Evolutionary conservation across 2,113 vertebrate species (phyloP).

Genomic region (Cnemophilus loriae): DNA sequence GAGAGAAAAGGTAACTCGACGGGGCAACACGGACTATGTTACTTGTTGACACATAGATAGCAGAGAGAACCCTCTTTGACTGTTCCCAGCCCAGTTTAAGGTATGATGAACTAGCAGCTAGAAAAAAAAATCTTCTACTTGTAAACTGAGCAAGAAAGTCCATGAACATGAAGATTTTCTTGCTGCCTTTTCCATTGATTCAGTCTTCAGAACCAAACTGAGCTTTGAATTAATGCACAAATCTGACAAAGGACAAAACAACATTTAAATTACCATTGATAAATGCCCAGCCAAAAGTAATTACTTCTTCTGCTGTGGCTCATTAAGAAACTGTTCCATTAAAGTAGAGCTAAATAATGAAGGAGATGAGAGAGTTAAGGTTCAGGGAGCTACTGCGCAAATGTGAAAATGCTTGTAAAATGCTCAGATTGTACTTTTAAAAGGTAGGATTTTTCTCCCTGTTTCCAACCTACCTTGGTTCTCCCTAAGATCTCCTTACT

Average conservation of each 20-base stretch:
- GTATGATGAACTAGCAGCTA: neutral
- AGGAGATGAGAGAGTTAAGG: slow-evolving; percentile 10
- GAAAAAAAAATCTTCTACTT: neutral
- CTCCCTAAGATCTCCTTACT: neutral
- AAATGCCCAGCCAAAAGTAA: slow-evolving; percentile 9
- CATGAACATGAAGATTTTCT: neutral
- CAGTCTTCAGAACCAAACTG: neutral
- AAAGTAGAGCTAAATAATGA: slow-evolving; percentile 36
- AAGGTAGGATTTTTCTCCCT: neutral
- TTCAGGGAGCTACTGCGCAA: neutral
- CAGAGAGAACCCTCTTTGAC: neutral
- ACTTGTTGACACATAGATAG: neutral
- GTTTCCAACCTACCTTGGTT: neutral
- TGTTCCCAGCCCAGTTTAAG: neutral
- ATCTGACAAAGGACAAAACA: slow-evolving; percentile 13
- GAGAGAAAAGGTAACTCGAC: neutral
- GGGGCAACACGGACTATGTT: neutral
- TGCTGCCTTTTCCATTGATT: neutral
- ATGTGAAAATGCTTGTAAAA: neutral
- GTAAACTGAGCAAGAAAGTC: neutral
- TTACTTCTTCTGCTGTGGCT: neutral
- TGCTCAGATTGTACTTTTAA: neutral
- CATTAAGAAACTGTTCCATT: slow-evolving; percentile 18
- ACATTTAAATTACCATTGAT: neutral
- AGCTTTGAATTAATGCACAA: slow-evolving; percentile 4